These are phyloP conservation scores for Myzus persicae DNA, from an alignment of 1,140 invertebrate genomes.

Conservation along the genomic window DNA sequence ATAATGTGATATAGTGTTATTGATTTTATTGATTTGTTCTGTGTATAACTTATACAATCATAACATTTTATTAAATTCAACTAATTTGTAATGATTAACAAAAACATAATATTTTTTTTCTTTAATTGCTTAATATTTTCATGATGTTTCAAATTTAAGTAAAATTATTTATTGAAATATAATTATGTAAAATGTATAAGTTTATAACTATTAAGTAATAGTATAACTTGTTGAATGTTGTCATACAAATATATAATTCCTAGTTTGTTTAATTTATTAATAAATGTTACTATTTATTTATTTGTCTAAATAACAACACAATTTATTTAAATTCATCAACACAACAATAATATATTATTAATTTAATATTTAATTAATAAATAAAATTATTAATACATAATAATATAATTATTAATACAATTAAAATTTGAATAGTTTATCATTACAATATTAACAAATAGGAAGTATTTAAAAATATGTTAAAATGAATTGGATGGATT, in stretches of 20 bases:
- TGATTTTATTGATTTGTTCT: neutral
- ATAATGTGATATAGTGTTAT: neutral
- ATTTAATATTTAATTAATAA: conserved; percentile 45
- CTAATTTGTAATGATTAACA: neutral
- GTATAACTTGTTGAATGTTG: neutral
- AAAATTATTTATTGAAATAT: neutral
- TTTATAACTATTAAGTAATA: neutral
- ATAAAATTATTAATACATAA: conserved; percentile 33
- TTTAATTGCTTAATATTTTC: neutral
- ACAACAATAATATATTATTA: conserved; percentile 36
- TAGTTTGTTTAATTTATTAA: neutral
- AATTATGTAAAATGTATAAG: neutral
- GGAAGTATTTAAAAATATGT: neutral
- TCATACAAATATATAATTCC: neutral
- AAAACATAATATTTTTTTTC: neutral
- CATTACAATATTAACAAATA: conserved; percentile 27
- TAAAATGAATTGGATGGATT: conserved; percentile 36
- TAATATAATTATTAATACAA: conserved; percentile 14
- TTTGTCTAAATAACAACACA: neutral
- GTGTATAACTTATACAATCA: neutral
- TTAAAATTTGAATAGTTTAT: conserved; percentile 8
- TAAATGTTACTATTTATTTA: neutral
- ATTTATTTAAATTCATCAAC: conserved; percentile 36
- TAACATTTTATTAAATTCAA: neutral
- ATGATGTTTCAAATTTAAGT: neutral